A percentile compares a stretch with the other conserved stretches of the same genome.
phyloP scores from a whole-genome alignment of 2,888 invertebrate species.

The Syrphus vitripennis region DNA sequence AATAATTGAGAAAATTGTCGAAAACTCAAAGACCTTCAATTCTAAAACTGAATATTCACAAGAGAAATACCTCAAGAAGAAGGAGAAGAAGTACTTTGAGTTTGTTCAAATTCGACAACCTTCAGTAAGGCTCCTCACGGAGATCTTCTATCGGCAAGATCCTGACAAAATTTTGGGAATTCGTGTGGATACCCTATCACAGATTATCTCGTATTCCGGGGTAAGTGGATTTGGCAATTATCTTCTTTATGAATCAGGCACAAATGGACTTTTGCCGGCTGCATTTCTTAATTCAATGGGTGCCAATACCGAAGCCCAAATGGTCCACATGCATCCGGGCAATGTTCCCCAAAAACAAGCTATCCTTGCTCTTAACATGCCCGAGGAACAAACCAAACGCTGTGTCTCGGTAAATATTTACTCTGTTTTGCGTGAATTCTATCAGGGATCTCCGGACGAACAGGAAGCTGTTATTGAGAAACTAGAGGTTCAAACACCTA shows the following conservation, averaged over 20 bases:
- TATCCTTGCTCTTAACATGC: slow-evolving; percentile 90
- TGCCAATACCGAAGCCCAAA: slow-evolving; percentile 84
- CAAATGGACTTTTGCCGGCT: slow-evolving; percentile 92
- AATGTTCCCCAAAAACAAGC: slow-evolving; percentile 91
- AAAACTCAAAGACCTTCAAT: slow-evolving; percentile 94
- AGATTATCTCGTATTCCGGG: slow-evolving; percentile 91
- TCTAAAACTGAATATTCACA: slow-evolving; percentile 96
- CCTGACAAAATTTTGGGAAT: slow-evolving; percentile 89
- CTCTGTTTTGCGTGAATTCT: slow-evolving; percentile 86
- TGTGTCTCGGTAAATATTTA: slow-evolving; percentile 90
- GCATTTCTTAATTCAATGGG: slow-evolving; percentile 91
- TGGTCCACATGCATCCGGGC: slow-evolving; percentile 91
- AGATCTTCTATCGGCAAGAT: slow-evolving; percentile 92
- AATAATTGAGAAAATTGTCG: slow-evolving; percentile 93
- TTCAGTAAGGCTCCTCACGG: slow-evolving; percentile 89
- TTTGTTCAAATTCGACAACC: slow-evolving; percentile 91
- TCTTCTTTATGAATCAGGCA: slow-evolving; percentile 93
- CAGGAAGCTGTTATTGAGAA: slow-evolving; percentile 48
- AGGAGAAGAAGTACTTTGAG: slow-evolving; percentile 95
- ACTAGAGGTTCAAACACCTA: neutral
- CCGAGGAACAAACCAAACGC: slow-evolving; percentile 86
- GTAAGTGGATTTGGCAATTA: slow-evolving; percentile 89
- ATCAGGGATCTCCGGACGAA: slow-evolving; percentile 82
- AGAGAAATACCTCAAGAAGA: slow-evolving; percentile 97
- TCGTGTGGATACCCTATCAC: slow-evolving; percentile 93